A percentile compares a stretch with the other conserved stretches of the same genome.
phyloP scores from a whole-genome alignment of 2,113 vertebrate genomes.

The Genyomyrus donnyi region DNA sequence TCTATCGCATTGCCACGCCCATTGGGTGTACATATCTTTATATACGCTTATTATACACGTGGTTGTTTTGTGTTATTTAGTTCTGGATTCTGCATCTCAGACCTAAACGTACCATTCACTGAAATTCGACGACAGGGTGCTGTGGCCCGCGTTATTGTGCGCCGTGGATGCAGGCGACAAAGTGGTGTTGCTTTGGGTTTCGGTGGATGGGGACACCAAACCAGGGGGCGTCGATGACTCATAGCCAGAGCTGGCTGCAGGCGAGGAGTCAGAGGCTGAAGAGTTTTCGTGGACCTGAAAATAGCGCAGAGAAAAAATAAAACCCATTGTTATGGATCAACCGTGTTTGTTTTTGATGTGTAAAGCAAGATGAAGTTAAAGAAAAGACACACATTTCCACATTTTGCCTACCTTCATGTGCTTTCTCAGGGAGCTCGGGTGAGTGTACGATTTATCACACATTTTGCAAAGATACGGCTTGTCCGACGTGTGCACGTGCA shows the following conservation, averaged over 20 bases:
- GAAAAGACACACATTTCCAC: too few species aligned
- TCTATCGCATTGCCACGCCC: constrained; percentile 42
- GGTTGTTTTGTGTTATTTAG: constrained; percentile 44
- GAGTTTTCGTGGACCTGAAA: constrained; percentile 69
- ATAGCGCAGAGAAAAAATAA: background rate
- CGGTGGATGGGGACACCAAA: constrained; percentile 68
- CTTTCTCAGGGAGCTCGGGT: constrained; percentile 77
- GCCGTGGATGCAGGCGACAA: constrained; percentile 58
- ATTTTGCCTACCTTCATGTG: constrained; percentile 72
- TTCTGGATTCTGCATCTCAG: constrained; percentile 38
- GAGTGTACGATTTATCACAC: constrained; percentile 84
- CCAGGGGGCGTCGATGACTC: constrained; percentile 72
- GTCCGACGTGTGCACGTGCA: constrained; percentile 81
- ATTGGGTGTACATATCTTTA: constrained; percentile 41
- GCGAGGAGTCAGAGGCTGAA: constrained; percentile 66
- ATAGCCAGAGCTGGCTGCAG: constrained; percentile 70
- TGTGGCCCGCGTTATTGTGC: constrained; percentile 54
- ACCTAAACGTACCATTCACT: constrained; percentile 78
- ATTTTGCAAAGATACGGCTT: constrained; percentile 83
- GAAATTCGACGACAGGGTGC: constrained; percentile 70
- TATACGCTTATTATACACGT: constrained; percentile 39
- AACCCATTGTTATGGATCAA: background rate
- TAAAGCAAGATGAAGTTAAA: background rate
- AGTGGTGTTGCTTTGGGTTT: constrained; percentile 67
- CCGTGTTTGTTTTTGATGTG: background rate